Evolutionary conservation across 1,140 invertebrate species (phyloP), one percentile per base, ranked within the genome.

Genomic region (Drosophila fuyamai): DNA sequence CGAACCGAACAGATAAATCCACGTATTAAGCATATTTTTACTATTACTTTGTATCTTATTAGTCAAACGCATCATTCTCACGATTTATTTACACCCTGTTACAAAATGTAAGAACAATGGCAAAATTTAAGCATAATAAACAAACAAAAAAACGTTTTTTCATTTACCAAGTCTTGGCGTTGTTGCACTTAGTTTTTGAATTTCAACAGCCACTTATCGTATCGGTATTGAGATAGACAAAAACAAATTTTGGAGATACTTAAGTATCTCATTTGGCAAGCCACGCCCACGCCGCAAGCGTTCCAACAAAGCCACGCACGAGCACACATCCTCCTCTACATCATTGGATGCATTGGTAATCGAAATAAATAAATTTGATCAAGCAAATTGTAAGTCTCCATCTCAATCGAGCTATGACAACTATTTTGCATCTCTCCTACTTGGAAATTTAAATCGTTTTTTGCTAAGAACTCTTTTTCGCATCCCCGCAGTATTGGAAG

Each of bases 51-150:
- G 72, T 86, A 88, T 78, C 75, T 68, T 79, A 82, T 79, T 76
- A 73, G 61, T 68, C 62, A 73, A 83, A 61, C 77, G 80, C 83
- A 88, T 83, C 76, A 89, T 79, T 89, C 83, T 80, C 83, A 88
- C 83, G 79, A 89, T 76, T 88, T 89, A 89, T 88, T 88, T 88
- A 88, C 83, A 88, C 84, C 71, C 79, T 88, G 80, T 88, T 86
- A 86, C 79, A 66, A 83, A 82, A 88, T 88, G 83, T 88, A 88
- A 88, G 84, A 89, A 77, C 58, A 86, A 86, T 79, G 68, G 79
- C 75, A 82, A 86, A 63, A 81, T 76, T 58, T 59, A 53, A 53
- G 51, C 68, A 74, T 60, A 74, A 67, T 57, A 76, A 77, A 77
- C 53, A 76, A 66, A 76, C 61, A 76, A 76, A 76, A 75, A 75